A percentile compares a stretch with the other conserved stretches of the same genome.
Evolutionary conservation across 2,797 vertebrate species (phyloP).

Genomic region (Amblyraja radiata): DNA sequence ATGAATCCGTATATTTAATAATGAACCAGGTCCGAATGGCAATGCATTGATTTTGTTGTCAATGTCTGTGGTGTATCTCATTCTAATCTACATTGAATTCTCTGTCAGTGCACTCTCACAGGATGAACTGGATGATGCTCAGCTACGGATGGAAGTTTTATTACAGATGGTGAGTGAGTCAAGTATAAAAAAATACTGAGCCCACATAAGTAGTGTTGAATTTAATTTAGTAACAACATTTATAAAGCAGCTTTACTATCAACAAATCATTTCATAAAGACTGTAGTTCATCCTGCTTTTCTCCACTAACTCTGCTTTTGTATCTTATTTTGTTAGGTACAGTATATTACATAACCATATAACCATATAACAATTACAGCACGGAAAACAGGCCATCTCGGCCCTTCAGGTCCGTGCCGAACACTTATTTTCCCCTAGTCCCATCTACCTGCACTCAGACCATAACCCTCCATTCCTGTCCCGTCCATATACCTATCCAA

Average conservation of each 20-base stretch:
- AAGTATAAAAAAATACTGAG: background rate
- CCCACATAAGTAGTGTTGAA: background rate
- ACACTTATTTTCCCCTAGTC: no score
- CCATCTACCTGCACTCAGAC: no score
- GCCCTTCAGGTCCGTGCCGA: no score
- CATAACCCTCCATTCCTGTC: no score
- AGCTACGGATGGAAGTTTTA: slow-evolving; percentile 85
- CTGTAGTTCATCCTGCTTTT: background rate
- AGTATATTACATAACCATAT: background rate
- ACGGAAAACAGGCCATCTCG: no score
- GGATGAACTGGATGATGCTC: slow-evolving; percentile 85
- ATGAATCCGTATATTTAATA: background rate
- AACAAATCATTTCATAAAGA: background rate
- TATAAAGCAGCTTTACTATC: background rate
- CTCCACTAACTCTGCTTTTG: background rate
- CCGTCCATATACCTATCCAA: no score
- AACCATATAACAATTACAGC: no score
- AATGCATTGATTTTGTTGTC: background rate
- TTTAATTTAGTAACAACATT: background rate
- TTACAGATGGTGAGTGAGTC: slow-evolving; percentile 74
- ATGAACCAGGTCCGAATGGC: background rate
- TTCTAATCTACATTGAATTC: slow-evolving; percentile 23
- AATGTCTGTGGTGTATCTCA: background rate
- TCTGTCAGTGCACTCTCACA: slow-evolving; percentile 79
- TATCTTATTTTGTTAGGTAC: background rate